Evolutionary conservation across 2,113 vertebrate genomes (phyloP), one percentile per base, ranked within the genome.

Genomic region (Leucoraja erinaceus): DNA sequence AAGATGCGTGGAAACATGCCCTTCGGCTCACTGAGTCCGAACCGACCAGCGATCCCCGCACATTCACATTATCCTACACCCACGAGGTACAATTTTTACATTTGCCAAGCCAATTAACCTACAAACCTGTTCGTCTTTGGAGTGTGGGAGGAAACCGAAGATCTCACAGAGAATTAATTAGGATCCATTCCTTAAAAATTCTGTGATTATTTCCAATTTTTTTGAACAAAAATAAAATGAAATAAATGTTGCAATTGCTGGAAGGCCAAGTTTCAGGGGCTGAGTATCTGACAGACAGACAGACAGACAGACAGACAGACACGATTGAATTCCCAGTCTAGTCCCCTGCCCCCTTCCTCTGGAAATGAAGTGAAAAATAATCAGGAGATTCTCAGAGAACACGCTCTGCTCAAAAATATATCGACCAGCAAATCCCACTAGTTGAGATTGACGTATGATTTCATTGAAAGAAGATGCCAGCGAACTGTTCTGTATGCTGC

Each of bases 341-440:
- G 25, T 66, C 81, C 61, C 22, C 54, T 93, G 54, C 56, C 91
- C 83, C 93, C 93, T 81, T 16, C 25, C 54, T 79, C 81, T 90
- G 66, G 90, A 83, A 93, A 93, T 54, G 8, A 75, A 75, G 20
- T 47, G 47, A 91, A 93, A 72, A 93, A 79, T 56, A 93, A 81
- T 93, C 54, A 28, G 83, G 54, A 72, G 18, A 91, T 68, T 91
- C 28, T 93, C 56, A 66, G 12, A 94, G 33, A 31, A 47, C 68
- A 31, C 56, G 11, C 74, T 84, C 68, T 63, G 93, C 91, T 84
- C 63, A 93, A 68, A 92, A n/a, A 5, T 16, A 92, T 92, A 90
- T 79, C 31, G 56, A 33, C 72, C 54, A 92, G 61, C 47, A 79
- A 12, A 18, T 63, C 84, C 47, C 59, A 76, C 31, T 90, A 93